These are phyloP conservation scores for Polydrusus pterygomalis DNA, from an alignment of 2,888 invertebrate genomes.

Conservation along the genomic window DNA sequence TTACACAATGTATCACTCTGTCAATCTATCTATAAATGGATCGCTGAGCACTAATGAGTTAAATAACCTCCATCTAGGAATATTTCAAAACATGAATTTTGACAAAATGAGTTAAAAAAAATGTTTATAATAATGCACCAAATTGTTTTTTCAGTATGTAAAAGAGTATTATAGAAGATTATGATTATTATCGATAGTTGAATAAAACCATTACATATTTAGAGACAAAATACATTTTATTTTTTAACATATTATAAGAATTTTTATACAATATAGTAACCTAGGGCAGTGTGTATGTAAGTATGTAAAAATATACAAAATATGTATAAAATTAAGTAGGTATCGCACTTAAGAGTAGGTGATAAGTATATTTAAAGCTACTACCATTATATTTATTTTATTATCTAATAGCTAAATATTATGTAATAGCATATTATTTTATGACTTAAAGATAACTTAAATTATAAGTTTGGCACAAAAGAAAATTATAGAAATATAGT, in stretches of 20 bases:
- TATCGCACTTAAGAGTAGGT: constrained; percentile 26
- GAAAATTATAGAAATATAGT: constrained; percentile 34
- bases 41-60: too few relatives aligned
- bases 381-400: constrained; percentile 22
- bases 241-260: constrained; percentile 4
- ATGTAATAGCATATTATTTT: not conserved
- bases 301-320: constrained; percentile 51
- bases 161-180: too few relatives aligned
- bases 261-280: constrained; percentile 23
- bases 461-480: constrained; percentile 23
- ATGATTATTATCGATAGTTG: too few relatives aligned
- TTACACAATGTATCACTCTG: too few relatives aligned
- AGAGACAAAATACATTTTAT: not conserved
- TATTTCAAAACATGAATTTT: too few relatives aligned
- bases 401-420: not conserved
- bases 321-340: constrained; percentile 42
- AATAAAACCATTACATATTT: not conserved
- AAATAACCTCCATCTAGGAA: too few relatives aligned
- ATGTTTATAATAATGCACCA: too few relatives aligned
- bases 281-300: constrained; percentile 50
- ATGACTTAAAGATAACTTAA: constrained; percentile 19
- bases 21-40: too few relatives aligned
- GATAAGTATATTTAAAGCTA: constrained; percentile 40
- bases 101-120: too few relatives aligned
- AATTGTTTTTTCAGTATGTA: too few relatives aligned